Conservation (phyloP, 2,113 vertebrate genomes). For the Andinoacara biseriatus region DNA sequence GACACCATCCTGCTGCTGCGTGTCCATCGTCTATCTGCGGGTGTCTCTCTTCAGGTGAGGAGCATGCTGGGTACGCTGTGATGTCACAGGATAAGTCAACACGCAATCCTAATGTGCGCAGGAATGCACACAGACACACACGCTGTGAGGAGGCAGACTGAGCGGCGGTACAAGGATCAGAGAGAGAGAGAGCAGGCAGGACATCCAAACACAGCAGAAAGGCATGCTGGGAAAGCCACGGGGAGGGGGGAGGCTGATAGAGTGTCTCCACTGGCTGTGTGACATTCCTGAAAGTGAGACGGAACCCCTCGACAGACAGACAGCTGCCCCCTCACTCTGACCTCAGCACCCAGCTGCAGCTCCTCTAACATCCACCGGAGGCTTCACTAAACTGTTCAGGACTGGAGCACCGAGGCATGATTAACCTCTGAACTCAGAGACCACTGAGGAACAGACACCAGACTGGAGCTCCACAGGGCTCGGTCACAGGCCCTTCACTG, state of each 20-base stretch:
- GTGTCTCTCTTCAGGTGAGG: constrained; percentile 17
- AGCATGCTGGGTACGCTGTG: constrained; percentile 33
- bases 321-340: background rate
- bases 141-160: background rate
- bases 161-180: constrained; percentile 15
- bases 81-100: constrained; percentile 36
- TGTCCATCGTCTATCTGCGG: constrained; percentile 40
- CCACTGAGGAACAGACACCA: no score
- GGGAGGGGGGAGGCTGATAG: background rate
- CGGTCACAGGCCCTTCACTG: no score
- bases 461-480: no score
- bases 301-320: background rate
- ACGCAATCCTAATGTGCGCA: background rate
- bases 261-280: constrained; percentile 28
- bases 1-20: constrained; percentile 15
- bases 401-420: background rate
- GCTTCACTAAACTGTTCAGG: background rate
- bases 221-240: constrained; percentile 42
- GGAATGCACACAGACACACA: constrained; percentile 3
- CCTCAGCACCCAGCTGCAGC: background rate
- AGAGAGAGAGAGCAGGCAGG: constrained; percentile 15
- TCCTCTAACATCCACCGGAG: background rate
- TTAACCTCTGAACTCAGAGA: no score
- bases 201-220: constrained; percentile 11
- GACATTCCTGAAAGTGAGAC: constrained; percentile 36